A percentile compares a stretch with the other conserved stretches of the same genome.
These are phyloP conservation scores for Malurus splendens DNA, from an alignment of 2,797 vertebrate species.

Conservation along the genomic window DNA sequence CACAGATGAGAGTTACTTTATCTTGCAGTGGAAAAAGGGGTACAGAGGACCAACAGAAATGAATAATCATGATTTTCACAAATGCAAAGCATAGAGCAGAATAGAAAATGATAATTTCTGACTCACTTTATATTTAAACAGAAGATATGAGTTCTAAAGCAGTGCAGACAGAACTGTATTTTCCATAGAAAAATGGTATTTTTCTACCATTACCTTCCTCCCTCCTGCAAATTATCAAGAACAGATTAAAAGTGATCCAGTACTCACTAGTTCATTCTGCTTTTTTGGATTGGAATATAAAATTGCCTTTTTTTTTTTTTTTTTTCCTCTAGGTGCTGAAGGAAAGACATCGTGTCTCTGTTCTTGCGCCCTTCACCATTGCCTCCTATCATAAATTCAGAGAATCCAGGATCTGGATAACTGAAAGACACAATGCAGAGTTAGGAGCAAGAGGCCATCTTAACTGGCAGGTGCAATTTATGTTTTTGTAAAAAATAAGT, in stretches of 20 bases:
- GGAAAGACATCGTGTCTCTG: background rate
- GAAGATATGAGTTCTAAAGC: background rate
- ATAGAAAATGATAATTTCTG: background rate
- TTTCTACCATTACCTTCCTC: background rate
- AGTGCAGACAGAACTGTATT: background rate
- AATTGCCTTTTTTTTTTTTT: background rate
- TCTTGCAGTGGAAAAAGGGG: conserved; percentile 16
- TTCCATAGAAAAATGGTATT: background rate
- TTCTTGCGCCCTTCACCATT: background rate
- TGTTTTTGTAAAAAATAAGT: background rate
- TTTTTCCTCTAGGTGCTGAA: background rate
- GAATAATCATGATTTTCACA: background rate
- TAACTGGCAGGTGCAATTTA: background rate
- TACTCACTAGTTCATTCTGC: background rate
- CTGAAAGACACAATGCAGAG: background rate
- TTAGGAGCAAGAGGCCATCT: background rate
- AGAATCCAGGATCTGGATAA: background rate
- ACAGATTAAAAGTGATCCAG: background rate
- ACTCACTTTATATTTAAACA: background rate
- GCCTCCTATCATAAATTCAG: background rate
- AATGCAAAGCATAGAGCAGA: background rate
- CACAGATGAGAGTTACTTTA: conserved; percentile 23
- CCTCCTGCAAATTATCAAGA: background rate
- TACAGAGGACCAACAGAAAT: background rate
- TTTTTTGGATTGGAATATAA: background rate